A percentile compares a stretch with the other conserved stretches of the same genome.
Conservation (phyloP, 1,140 invertebrate species). For the Magallana ariakensis region DNA sequence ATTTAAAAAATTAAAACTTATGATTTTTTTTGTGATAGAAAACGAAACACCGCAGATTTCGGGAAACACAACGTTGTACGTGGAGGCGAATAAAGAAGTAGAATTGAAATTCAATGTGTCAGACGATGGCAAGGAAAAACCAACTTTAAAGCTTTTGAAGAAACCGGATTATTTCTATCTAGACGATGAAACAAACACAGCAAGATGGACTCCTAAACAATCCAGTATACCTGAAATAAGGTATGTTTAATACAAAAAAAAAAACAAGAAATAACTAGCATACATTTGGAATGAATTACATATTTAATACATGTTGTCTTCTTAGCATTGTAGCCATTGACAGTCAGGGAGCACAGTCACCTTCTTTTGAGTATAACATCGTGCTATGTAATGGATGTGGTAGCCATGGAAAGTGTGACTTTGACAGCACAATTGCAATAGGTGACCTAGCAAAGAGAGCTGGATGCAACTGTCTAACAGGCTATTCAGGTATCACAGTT, state of each 20-base stretch:
- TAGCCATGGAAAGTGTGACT: not conserved
- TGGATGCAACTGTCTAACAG: not conserved
- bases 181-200: constrained; percentile 7
- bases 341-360: not conserved
- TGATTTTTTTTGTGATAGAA: not conserved
- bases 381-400: not conserved
- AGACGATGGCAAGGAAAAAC: constrained; percentile 19
- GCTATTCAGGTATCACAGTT: not conserved
- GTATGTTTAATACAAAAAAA: not conserved
- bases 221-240: constrained; percentile 22
- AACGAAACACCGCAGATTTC: not conserved
- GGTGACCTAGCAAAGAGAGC: not conserved
- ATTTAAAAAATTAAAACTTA: not conserved
- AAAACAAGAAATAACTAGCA: not conserved
- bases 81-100: not conserved
- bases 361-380: not conserved
- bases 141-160: not conserved
- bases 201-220: constrained; percentile 39
- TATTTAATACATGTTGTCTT: too few relatives aligned
- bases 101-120: constrained; percentile 1
- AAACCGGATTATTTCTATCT: not conserved
- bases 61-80: constrained; percentile 11
- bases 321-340: not conserved
- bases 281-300: not conserved
- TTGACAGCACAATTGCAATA: not conserved